Percentiles rank a stretch among this genome's conserved stretches.
Evolutionary conservation across 2,113 vertebrate species (phyloP).

Genomic region (Sterna hirundo): DNA sequence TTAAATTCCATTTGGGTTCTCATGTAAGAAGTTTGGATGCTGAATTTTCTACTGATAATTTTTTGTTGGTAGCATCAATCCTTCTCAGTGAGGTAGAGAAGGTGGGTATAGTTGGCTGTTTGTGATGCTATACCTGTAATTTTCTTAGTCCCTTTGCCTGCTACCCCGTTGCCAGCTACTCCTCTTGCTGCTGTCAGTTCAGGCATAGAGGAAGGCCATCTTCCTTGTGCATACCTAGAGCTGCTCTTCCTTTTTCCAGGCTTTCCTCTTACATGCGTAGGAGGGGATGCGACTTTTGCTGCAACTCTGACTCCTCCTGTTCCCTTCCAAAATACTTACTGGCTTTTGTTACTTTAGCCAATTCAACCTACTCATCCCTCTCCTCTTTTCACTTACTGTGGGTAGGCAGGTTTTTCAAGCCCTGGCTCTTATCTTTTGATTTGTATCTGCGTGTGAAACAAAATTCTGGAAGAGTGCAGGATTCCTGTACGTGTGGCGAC

Average conservation of each 20-base stretch:
- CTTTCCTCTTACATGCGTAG: background rate
- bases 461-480: background rate
- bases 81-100: background rate
- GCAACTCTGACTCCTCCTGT: background rate
- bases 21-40: background rate
- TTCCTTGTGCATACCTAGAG: background rate
- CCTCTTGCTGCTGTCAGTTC: background rate
- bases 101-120: background rate
- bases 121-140: background rate
- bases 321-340: background rate
- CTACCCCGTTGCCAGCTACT: background rate
- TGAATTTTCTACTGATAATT: background rate
- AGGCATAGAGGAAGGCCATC: background rate
- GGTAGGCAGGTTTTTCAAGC: background rate
- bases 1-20: background rate
- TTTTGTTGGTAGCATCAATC: background rate
- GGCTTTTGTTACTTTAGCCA: background rate
- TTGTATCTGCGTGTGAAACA: background rate
- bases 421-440: background rate
- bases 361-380: background rate
- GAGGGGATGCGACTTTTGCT: background rate
- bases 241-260: background rate
- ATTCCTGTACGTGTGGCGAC: background rate
- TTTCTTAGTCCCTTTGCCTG: background rate
- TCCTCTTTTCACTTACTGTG: background rate